Evolutionary conservation across 1,140 invertebrate genomes (phyloP), one percentile per base, ranked within the genome.

Genomic region (Hydropsyche tenuis): DNA sequence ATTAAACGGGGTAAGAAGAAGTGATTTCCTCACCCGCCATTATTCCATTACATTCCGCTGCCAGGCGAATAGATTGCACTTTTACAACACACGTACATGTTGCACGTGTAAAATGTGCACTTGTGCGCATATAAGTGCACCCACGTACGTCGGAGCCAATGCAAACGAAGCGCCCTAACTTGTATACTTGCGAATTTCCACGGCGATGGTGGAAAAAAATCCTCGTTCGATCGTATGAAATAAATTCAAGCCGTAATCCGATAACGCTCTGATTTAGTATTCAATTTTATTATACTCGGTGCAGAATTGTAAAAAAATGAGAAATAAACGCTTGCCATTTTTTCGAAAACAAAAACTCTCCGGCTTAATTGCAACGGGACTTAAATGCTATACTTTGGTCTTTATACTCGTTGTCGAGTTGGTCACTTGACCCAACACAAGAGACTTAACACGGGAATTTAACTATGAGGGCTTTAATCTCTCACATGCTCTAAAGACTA

Each of bases 31-130:
- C 66, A 46, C 27, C 68, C 23, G 48, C 71, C 72, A 73, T 70
- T 73, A 70, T 73, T 76, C 75, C 69, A 76, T 76, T 76, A 71
- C 72, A 70, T 76, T 66, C 48, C 22, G 62, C 72, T 73, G 46
- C 68, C 51, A 45, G 56, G 75, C 27, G 43, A 66, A 65, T 70
- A 73, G 62, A 76, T 25, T 76, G 63, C 68, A 62, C 48, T 76
- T 72, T 68, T 65, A 43, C 63, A 14, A 42, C 18, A 22, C 11
- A 22, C 53, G 16, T 18, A 60, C 7, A 27, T 53, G 16, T 53
- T 53, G 16, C 6, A 53, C 16, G 6, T 60, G 22, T 43, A 37
- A 11, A 12, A 43, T 43, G n/a, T 6, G 43, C 23, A 16, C 37
- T 7, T 22, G 23, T 30, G 30, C 22, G 16, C n/a, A n/a, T n/a